Conservation (phyloP, 92 coral and sea anemone species). For the Chrysogorgia sp. region DNA sequence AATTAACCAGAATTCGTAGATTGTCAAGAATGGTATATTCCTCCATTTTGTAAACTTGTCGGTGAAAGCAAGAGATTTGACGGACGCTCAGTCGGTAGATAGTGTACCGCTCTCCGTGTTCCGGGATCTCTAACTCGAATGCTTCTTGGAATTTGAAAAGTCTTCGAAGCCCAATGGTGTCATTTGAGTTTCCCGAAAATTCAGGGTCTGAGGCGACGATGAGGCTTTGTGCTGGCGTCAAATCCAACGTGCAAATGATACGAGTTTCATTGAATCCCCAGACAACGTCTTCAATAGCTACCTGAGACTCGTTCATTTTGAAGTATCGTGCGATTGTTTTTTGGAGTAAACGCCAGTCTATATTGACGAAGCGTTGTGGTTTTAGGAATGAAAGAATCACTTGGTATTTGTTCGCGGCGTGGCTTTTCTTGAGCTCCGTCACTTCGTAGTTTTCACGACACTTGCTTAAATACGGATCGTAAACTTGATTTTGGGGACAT, state of each 20-base stretch:
- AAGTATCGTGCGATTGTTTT: slow-evolving; percentile 16
- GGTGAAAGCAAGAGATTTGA: slow-evolving; percentile 31
- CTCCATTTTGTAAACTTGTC: slow-evolving; percentile 11
- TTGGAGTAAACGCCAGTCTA: not conserved
- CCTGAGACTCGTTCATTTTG: slow-evolving; percentile 5
- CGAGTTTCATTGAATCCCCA: not conserved
- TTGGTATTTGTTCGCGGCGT: slow-evolving; percentile 29
- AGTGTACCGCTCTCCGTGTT: not conserved
- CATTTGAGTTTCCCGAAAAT: slow-evolving; percentile 28
- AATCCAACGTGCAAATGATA: not conserved
- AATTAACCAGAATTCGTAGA: slow-evolving; percentile 15
- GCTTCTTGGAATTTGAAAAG: slow-evolving; percentile 20
- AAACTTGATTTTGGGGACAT: slow-evolving; percentile 21
- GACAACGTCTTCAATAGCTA: not conserved
- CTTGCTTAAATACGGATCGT: slow-evolving; percentile 21
- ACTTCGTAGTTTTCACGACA: slow-evolving; percentile 30
- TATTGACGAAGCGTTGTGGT: not conserved
- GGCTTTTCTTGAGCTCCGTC: not conserved
- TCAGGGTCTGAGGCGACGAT: slow-evolving; percentile 22
- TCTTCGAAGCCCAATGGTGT: slow-evolving; percentile 20
- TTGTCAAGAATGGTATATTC: slow-evolving; percentile 26
- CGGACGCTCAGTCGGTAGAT: slow-evolving; percentile 15
- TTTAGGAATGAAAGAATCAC: slow-evolving; percentile 1
- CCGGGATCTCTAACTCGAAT: not conserved
- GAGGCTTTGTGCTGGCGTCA: slow-evolving; percentile 28